Evolutionary conservation across 92 coral and sea anemone species (phyloP).

Genomic region (Palythoa caribaeorum): DNA sequence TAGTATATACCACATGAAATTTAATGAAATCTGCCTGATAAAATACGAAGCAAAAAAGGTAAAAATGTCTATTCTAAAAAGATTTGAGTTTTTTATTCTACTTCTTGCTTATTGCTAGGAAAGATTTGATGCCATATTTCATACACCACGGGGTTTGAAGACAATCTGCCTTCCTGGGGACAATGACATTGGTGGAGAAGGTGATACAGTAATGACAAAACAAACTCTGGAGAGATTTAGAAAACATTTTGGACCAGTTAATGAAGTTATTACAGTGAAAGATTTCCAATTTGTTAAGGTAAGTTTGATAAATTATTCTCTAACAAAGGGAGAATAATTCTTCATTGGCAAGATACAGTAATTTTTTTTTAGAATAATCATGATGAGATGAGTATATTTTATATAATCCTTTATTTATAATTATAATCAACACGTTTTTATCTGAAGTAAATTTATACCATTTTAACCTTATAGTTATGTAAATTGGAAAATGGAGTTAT

Average conservation of each 20-base stretch:
- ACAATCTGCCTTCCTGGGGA: conserved; percentile 87
- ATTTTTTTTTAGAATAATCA: no score
- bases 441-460: no score
- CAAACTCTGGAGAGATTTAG: conserved; percentile 62
- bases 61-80: neutral
- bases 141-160: conserved; percentile 50
- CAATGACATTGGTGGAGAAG: conserved; percentile 95
- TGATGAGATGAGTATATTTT: no score
- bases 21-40: neutral
- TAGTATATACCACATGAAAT: no score
- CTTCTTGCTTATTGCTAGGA: conserved; percentile 53
- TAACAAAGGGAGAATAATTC: neutral
- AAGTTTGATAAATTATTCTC: conserved; percentile 10
- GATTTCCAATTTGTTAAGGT: conserved; percentile 90
- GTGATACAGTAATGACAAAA: conserved; percentile 58
- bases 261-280: conserved; percentile 77
- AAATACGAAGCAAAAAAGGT: neutral
- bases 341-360: no score
- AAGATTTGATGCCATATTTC: conserved; percentile 79
- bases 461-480: no score
- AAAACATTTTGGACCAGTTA: conserved; percentile 81
- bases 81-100: neutral
- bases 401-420: no score
- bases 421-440: no score
- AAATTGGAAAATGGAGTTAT: no score